Conservation (phyloP, 2,888 invertebrate species). For the Galeruca laticollis region DNA sequence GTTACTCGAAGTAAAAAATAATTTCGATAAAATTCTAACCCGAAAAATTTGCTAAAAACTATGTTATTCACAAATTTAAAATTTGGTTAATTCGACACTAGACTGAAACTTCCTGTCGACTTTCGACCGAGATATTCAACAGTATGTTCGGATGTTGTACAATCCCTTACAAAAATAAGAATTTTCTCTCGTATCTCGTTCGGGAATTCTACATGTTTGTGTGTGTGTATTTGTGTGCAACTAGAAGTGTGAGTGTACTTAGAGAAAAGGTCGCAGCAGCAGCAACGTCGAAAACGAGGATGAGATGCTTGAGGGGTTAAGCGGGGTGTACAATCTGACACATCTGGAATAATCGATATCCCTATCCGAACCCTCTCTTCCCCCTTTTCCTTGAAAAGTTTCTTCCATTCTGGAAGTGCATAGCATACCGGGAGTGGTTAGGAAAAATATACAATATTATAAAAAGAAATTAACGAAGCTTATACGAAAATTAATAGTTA, state of each 20-base stretch:
- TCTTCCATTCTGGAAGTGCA: conserved; percentile 22
- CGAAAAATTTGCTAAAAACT: too few species aligned
- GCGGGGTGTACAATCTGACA: conserved; percentile 48
- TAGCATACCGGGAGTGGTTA: conserved; percentile 20
- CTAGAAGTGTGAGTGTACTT: conserved; percentile 44
- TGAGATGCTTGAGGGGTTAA: conserved; percentile 25
- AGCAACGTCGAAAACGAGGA: conserved; percentile 18
- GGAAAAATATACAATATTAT: conserved; percentile 10
- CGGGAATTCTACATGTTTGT: conserved; percentile 24
- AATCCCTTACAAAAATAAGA: conserved; percentile 26
- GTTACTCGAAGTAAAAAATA: too few species aligned
- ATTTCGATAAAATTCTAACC: too few species aligned
- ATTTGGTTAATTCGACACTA: neutral
- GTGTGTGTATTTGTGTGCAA: conserved; percentile 34
- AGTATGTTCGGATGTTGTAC: conserved; percentile 22
- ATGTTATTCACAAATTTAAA: too few species aligned
- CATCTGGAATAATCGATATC: conserved; percentile 65
- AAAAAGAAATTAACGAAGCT: too few species aligned
- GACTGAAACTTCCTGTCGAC: neutral
- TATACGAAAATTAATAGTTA: too few species aligned
- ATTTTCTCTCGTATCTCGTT: conserved; percentile 22
- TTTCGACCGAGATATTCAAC: conserved; percentile 9
- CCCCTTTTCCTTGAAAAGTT: conserved; percentile 40
- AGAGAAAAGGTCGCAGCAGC: conserved; percentile 49
- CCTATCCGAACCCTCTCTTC: conserved; percentile 51